phyloP scores from a whole-genome alignment of 2,888 invertebrate genomes.

The Drosophila suboccidentalis region DNA sequence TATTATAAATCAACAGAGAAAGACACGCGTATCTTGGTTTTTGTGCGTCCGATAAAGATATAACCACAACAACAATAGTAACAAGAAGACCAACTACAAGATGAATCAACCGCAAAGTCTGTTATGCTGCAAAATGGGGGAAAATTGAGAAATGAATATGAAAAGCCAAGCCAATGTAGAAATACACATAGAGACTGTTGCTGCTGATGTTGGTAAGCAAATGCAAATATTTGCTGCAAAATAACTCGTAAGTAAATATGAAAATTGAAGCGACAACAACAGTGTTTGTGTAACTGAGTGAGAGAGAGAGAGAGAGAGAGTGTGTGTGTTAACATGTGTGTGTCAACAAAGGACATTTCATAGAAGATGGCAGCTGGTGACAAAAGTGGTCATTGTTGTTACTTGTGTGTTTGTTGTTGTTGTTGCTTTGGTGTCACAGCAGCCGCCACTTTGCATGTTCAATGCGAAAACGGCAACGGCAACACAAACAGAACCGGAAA shows the following conservation, averaged over 20 bases:
- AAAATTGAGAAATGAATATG: constrained; percentile 26
- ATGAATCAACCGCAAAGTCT: constrained; percentile 26
- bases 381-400: constrained; percentile 52
- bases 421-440: constrained; percentile 40
- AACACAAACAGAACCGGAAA: constrained; percentile 31
- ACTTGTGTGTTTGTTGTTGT: constrained; percentile 15
- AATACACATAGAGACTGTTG: constrained; percentile 29
- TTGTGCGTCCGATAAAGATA: constrained; percentile 7
- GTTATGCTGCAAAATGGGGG: constrained; percentile 2
- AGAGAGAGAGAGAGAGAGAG: background rate
- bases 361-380: constrained; percentile 26
- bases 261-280: constrained; percentile 50
- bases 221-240: constrained; percentile 67
- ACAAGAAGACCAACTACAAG: background rate
- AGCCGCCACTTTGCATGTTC: constrained; percentile 52
- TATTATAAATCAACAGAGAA: constrained; percentile 56
- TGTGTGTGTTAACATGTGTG: constrained; percentile 14
- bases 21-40: constrained; percentile 32
- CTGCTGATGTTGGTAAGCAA: constrained; percentile 33
- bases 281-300: background rate
- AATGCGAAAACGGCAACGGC: constrained; percentile 10
- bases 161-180: constrained; percentile 56
- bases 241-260: constrained; percentile 70
- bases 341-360: constrained; percentile 43
- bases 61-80: constrained; percentile 2